These are phyloP conservation scores for Erynnis tages DNA, from an alignment of 2,888 invertebrate species.

Conservation along the genomic window DNA sequence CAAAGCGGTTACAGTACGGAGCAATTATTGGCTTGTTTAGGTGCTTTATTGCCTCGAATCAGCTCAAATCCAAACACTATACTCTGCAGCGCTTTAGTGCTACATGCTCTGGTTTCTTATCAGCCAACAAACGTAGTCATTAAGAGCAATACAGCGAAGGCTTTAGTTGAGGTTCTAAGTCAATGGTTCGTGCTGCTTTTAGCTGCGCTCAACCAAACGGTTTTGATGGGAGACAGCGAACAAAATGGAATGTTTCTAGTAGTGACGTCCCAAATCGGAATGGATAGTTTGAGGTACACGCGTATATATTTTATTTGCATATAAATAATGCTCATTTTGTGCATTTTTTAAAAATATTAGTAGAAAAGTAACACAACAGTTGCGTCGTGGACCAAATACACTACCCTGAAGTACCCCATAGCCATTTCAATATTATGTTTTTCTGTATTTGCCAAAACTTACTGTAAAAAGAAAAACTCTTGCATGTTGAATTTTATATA, in stretches of 20 bases:
- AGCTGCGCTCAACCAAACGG: conserved; percentile 55
- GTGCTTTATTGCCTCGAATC: conserved; percentile 47
- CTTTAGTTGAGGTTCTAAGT: conserved; percentile 52
- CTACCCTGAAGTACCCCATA: no score
- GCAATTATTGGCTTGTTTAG: conserved; percentile 64
- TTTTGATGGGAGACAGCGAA: conserved; percentile 49
- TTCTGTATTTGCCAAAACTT: no score
- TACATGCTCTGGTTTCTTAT: conserved; percentile 61
- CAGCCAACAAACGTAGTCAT: conserved; percentile 56
- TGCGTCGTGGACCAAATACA: no score
- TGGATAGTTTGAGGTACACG: conserved; percentile 60
- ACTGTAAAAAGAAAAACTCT: no score
- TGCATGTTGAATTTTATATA: no score
- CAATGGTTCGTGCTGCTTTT: conserved; percentile 59
- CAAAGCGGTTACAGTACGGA: conserved; percentile 71
- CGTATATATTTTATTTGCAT: no score
- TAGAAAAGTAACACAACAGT: no score
- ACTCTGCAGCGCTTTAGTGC: conserved; percentile 62
- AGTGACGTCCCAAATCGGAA: conserved; percentile 57
- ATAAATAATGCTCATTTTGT: no score
- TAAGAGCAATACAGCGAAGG: conserved; percentile 45
- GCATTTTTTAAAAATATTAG: no score
- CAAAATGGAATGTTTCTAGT: conserved; percentile 56
- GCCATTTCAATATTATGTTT: no score
- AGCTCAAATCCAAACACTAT: conserved; percentile 49